phyloP scores from a whole-genome alignment of 30 jellyfish, hydroid and myxozoan species.

The Morbakka virulenta region DNA sequence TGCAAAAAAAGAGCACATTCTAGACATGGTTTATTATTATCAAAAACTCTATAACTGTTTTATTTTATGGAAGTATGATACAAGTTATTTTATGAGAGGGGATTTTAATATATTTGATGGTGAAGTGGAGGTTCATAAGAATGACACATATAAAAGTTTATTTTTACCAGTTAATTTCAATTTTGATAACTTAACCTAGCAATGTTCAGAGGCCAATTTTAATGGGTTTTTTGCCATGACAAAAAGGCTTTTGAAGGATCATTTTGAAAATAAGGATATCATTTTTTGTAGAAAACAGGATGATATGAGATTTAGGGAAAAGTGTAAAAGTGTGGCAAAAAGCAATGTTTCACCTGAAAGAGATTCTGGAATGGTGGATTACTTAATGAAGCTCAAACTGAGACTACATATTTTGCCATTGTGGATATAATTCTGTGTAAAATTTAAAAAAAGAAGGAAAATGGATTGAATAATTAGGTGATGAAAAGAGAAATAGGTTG shows the following conservation, averaged over 20 bases:
- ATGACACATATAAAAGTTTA: neutral
- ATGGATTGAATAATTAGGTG: slow-evolving; percentile 10
- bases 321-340: slow-evolving; percentile 17
- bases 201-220: slow-evolving; percentile 14
- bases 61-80: slow-evolving; percentile 11
- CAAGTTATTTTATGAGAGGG: slow-evolving; percentile 14
- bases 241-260: slow-evolving; percentile 42
- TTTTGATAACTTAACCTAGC: slow-evolving; percentile 15
- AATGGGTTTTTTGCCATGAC: slow-evolving; percentile 32
- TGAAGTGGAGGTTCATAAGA: neutral
- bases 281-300: neutral
- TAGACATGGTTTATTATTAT: slow-evolving; percentile 1
- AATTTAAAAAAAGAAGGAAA: neutral
- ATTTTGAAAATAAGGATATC: slow-evolving; percentile 31
- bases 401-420: slow-evolving; percentile 23
- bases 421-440: slow-evolving; percentile 33
- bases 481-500: neutral
- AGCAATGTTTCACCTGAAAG: slow-evolving; percentile 29
- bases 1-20: slow-evolving; percentile 2
- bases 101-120: neutral
- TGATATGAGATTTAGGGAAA: neutral
- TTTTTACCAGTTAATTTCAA: neutral
- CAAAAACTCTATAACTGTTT: slow-evolving; percentile 8
- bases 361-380: slow-evolving; percentile 42
- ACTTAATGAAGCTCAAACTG: slow-evolving; percentile 3